Conservation (phyloP, 2,888 invertebrate genomes). For the Coremacera marginata region DNA sequence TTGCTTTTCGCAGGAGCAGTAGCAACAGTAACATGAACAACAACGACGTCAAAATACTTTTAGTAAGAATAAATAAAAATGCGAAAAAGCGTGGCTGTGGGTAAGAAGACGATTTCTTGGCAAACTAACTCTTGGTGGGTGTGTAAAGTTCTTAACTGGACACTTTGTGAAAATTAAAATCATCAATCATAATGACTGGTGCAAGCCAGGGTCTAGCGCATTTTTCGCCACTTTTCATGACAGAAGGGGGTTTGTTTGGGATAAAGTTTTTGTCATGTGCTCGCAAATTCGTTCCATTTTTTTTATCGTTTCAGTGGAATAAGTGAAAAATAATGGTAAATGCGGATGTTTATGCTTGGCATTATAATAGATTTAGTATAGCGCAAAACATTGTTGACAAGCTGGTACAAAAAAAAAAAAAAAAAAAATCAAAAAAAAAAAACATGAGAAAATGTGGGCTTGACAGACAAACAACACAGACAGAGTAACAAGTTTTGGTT, state of each 20-base stretch:
- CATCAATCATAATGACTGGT: constrained; percentile 48
- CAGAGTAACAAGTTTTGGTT: neutral
- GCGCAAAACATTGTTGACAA: constrained; percentile 34
- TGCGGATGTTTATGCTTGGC: neutral
- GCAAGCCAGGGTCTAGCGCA: neutral
- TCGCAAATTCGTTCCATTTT: neutral
- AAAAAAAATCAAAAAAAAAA: too few relatives aligned
- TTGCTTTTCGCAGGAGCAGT: neutral
- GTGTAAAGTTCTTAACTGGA: constrained; percentile 42
- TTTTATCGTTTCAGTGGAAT: neutral
- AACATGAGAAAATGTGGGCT: neutral
- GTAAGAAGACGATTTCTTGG: constrained; percentile 16
- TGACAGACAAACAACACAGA: neutral
- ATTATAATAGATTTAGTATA: constrained; percentile 23
- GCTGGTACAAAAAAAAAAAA: neutral
- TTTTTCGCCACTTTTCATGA: neutral
- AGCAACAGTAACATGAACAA: neutral
- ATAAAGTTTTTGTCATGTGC: neutral
- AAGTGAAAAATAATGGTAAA: neutral
- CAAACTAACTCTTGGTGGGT: neutral
- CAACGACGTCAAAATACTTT: constrained; percentile 4
- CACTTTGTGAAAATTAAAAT: constrained; percentile 49
- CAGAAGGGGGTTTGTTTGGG: neutral
- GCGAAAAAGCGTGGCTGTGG: constrained; percentile 29
- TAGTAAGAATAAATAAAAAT: constrained; percentile 40